Conservation (phyloP, 2,888 invertebrate species). For the Pyrochroa serraticornis region DNA sequence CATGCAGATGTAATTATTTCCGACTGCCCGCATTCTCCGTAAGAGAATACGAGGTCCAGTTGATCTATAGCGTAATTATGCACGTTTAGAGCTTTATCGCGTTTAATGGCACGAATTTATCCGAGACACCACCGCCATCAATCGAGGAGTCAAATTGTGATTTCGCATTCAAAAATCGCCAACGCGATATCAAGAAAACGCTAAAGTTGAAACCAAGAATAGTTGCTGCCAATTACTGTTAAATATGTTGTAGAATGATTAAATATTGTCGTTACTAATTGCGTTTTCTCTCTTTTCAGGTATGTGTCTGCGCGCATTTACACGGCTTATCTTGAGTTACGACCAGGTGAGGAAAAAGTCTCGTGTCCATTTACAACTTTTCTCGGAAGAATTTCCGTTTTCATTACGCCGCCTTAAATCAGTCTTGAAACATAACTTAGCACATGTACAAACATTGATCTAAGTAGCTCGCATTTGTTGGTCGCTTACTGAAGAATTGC, state of each 20-base stretch:
- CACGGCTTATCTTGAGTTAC: slow-evolving; percentile 13
- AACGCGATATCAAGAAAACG: not conserved
- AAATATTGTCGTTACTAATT: slow-evolving; percentile 24
- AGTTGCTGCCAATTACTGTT: slow-evolving; percentile 1
- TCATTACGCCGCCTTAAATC: slow-evolving; percentile 18
- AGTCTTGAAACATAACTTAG: slow-evolving; percentile 18
- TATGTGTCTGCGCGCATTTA: slow-evolving; percentile 21
- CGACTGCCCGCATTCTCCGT: not conserved
- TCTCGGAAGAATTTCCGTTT: slow-evolving; percentile 29
- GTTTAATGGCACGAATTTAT: no score
- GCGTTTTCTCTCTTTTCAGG: slow-evolving; percentile 25
- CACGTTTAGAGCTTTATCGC: not conserved
- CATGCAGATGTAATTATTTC: slow-evolving; percentile 3
- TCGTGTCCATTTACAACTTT: slow-evolving; percentile 15
- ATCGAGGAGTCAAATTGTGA: no score
- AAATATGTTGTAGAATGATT: slow-evolving; percentile 20
- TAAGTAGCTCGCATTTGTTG: slow-evolving; percentile 24
- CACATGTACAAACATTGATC: slow-evolving; percentile 15
- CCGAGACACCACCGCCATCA: no score
- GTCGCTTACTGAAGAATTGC: slow-evolving; percentile 8
- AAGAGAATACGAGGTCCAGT: not conserved
- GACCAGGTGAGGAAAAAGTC: slow-evolving; percentile 13
- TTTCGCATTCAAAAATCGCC: not conserved
- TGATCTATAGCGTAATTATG: not conserved
- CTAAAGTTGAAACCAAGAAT: not conserved